Percentiles rank a stretch among this genome's conserved stretches.
These are phyloP conservation scores for Gymnobelideus leadbeateri DNA, from an alignment of 2,113 vertebrate species.

Conservation along the genomic window DNA sequence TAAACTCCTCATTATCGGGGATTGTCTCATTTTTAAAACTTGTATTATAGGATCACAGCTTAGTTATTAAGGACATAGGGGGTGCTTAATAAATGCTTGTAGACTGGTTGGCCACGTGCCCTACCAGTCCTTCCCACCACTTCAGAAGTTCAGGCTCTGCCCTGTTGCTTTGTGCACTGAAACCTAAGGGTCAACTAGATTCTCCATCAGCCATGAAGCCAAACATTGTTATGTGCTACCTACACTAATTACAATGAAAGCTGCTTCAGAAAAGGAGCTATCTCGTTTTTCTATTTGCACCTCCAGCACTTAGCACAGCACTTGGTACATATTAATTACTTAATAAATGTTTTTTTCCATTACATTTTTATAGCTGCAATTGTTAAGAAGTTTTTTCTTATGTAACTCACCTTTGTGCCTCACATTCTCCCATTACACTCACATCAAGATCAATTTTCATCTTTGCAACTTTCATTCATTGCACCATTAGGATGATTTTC, in stretches of 20 bases:
- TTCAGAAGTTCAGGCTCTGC: background rate
- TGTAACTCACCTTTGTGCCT: background rate
- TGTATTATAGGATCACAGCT: background rate
- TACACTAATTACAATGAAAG: background rate
- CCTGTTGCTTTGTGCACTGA: background rate
- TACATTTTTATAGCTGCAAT: background rate
- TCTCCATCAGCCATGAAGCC: background rate
- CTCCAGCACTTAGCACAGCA: background rate
- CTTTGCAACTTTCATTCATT: background rate
- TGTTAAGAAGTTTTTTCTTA: background rate
- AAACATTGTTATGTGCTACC: background rate
- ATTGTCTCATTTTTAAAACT: background rate
- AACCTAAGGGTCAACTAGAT: background rate
- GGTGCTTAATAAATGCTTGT: background rate
- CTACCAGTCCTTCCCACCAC: background rate
- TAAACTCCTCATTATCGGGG: background rate
- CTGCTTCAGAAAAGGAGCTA: background rate
- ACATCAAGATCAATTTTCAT: background rate
- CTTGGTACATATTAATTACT: slow-evolving; percentile 1
- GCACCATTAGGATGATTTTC: background rate
- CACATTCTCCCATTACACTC: background rate
- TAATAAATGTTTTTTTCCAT: slow-evolving; percentile 5
- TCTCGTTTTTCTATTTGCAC: background rate
- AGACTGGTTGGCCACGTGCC: background rate
- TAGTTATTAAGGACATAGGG: background rate